A percentile compares a stretch with the other conserved stretches of the same genome.
Conservation (phyloP, 2,888 invertebrate species). For the Bombyx huttoni region DNA sequence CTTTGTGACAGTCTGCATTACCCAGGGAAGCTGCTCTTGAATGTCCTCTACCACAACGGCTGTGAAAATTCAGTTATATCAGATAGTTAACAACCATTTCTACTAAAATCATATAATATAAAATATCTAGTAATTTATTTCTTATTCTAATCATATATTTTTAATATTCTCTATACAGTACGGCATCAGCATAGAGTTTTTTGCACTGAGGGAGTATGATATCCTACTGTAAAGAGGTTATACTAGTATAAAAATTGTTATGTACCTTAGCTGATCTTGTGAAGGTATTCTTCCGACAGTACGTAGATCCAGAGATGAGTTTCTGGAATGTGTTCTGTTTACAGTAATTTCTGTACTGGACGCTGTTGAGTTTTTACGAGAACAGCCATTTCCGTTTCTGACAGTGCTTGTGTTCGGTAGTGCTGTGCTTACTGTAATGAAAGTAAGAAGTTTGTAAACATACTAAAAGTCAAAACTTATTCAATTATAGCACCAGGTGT, state of each 20-base stretch:
- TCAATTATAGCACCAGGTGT: neutral
- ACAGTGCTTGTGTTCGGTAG: constrained; percentile 30
- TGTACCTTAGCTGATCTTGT: constrained; percentile 60
- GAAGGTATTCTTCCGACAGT: constrained; percentile 64
- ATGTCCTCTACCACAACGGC: constrained; percentile 74
- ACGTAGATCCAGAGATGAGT: constrained; percentile 87
- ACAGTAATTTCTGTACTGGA: constrained; percentile 45
- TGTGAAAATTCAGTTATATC: constrained; percentile 16
- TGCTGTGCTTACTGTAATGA: constrained; percentile 38
- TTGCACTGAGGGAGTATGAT: too few relatives aligned
- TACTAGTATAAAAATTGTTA: neutral
- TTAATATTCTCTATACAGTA: too few relatives aligned
- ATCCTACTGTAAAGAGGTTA: too few relatives aligned
- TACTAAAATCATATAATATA: too few relatives aligned
- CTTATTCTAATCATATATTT: too few relatives aligned
- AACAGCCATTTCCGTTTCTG: constrained; percentile 41
- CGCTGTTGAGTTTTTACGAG: constrained; percentile 56
- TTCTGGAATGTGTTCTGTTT: constrained; percentile 78
- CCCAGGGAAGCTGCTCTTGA: constrained; percentile 88
- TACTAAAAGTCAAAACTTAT: neutral
- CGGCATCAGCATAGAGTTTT: too few relatives aligned
- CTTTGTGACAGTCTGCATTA: constrained; percentile 58
- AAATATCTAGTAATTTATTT: too few relatives aligned
- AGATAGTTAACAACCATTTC: too few relatives aligned
- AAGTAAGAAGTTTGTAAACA: neutral